A percentile compares a stretch with the other conserved stretches of the same genome.
Conservation (phyloP, 37 sponge, comb jelly and placozoan species). For the Halichondria panicea region DNA sequence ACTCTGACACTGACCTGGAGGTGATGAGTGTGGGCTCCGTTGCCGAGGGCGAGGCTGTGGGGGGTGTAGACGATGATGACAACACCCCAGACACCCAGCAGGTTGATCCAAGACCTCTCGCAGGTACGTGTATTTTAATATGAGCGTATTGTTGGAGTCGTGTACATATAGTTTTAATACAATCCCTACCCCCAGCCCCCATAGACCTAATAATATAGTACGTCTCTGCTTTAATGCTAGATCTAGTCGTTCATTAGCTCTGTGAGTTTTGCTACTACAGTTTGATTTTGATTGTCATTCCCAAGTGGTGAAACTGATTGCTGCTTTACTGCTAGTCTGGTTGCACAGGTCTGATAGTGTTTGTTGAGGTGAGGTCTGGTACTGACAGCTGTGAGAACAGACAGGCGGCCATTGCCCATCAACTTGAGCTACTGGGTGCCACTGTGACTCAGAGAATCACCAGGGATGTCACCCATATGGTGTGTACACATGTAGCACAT, state of each 20-base stretch:
- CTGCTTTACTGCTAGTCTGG: too few species aligned
- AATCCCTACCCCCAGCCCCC: too few species aligned
- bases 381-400: slow-evolving; percentile 54
- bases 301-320: too few species aligned
- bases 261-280: neutral
- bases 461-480: slow-evolving; percentile 72
- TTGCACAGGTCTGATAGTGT: slow-evolving; percentile 62
- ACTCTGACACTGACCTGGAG: too few species aligned
- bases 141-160: too few species aligned
- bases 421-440: slow-evolving; percentile 62
- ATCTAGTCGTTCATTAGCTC: neutral
- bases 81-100: slow-evolving; percentile 17
- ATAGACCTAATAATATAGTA: too few species aligned
- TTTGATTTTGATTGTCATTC: too few species aligned
- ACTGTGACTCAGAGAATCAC: slow-evolving; percentile 60
- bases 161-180: too few species aligned
- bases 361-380: slow-evolving; percentile 74
- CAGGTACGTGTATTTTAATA: too few species aligned
- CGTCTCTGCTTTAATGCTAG: neutral
- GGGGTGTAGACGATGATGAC: slow-evolving; percentile 17
- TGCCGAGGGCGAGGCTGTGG: too few species aligned
- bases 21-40: too few species aligned
- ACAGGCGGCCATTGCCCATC: slow-evolving; percentile 22
- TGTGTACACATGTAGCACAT: slow-evolving; percentile 32
- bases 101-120: slow-evolving; percentile 31